Evolutionary conservation across 2,113 vertebrate species (phyloP), one percentile per base, ranked within the genome.

Genomic region (Passer montanus): DNA sequence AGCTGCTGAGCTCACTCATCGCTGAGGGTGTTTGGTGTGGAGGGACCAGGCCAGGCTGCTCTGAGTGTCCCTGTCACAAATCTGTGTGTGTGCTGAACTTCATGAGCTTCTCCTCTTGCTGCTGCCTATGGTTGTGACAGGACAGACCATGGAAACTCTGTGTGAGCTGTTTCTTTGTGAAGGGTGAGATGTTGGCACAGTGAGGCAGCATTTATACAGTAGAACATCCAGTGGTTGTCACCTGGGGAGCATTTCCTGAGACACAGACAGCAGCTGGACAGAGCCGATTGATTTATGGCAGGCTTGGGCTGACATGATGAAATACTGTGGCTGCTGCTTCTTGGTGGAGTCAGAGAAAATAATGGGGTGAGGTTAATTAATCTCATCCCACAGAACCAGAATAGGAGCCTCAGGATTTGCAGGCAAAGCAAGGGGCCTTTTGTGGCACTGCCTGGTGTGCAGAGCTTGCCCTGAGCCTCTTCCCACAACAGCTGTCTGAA

Each of bases 61-160:
- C n/a, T 1, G 2, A 50, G 46, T 0, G 1, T 31, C 33, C 28
- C 7, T 0, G 0, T 72, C 3, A 7, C 58, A 68, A 35, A 9
- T 47, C 44, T 11, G 4, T 27, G 41, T 2, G 0, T 6, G 43
- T 1, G 2, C 26, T 72, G 59, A 67, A 13, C 37, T 67, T 59
- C 0, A 1, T 9, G 9, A 66, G 50, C 30, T 64, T 90, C 23
- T 60, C 39, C 41, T 68, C 50, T 39, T 82, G 37, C 7, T 60
- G 8, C 43, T 72, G 47, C 23, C 18, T 37, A 19, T 1, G 7
- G 47, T 43, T 35, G 28, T 31, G 67, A 37, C 0, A 2, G 39
- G 52, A 47, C 24, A 82, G 66, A 30, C 6, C 8, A 13, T 2
- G 47, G 35, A 87, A 91, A 50, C 13, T 50, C 84, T 18, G 23